A percentile compares a stretch with the other conserved stretches of the same genome.
phyloP scores from a whole-genome alignment of 2,113 vertebrate genomes.

The Tauraco erythrolophus region DNA sequence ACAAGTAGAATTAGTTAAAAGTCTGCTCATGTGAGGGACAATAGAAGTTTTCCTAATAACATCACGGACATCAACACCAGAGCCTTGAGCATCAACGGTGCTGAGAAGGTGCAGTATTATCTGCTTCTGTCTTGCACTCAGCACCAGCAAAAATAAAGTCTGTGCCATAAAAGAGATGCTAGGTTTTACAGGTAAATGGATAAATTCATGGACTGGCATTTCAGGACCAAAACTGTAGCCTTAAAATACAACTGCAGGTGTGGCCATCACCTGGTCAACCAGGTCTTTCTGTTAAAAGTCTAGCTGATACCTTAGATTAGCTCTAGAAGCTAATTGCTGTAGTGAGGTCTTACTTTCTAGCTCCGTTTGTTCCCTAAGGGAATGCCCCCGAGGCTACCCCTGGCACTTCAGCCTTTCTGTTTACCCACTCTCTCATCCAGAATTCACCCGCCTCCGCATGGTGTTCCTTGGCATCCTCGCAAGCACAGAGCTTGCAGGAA shows the following conservation, averaged over 20 bases:
- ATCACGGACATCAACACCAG: not conserved
- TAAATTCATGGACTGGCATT: not conserved
- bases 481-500: not conserved
- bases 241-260: not conserved
- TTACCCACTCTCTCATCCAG: slow-evolving; percentile 46
- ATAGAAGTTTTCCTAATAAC: not conserved
- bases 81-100: not conserved
- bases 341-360: not conserved
- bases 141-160: not conserved
- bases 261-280: not conserved
- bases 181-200: not conserved
- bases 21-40: not conserved
- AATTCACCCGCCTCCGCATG: slow-evolving; percentile 47
- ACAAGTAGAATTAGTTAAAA: not conserved
- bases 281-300: not conserved
- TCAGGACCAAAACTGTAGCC: not conserved
- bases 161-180: not conserved
- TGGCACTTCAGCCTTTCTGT: slow-evolving; percentile 56
- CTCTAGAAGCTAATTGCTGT: not conserved
- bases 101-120: not conserved
- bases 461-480: slow-evolving; percentile 38
- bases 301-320: not conserved
- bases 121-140: not conserved
- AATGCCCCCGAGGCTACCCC: slow-evolving; percentile 42
- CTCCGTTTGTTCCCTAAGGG: slow-evolving; percentile 39